These are phyloP conservation scores for Pungitius pungitius DNA, from an alignment of 2,113 vertebrate genomes.

Conservation along the genomic window DNA sequence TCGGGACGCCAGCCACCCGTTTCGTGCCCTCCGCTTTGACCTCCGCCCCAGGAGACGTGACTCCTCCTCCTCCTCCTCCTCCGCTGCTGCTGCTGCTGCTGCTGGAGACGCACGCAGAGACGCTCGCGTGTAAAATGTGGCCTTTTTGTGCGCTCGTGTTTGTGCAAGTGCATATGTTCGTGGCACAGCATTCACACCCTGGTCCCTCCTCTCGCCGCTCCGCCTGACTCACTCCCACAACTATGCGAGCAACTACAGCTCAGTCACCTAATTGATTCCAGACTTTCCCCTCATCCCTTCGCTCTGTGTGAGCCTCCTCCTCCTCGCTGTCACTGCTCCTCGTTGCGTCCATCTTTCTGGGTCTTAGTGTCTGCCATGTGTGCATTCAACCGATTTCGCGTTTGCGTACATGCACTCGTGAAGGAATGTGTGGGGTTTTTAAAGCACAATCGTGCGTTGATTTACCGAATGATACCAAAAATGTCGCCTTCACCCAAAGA, in stretches of 20 bases:
- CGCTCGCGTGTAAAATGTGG: no score
- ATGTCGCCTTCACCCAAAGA: no score
- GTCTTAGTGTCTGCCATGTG: conserved; percentile 51
- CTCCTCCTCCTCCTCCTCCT: conserved; percentile 10
- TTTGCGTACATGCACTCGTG: background rate
- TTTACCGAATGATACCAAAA: no score
- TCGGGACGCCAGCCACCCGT: conserved; percentile 58
- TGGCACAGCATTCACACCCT: conserved; percentile 52
- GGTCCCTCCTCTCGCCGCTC: conserved; percentile 56
- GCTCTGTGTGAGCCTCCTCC: conserved; percentile 34
- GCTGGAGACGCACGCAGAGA: no score
- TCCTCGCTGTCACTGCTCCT: conserved; percentile 58
- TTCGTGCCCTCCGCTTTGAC: conserved; percentile 69
- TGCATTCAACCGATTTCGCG: conserved; percentile 10
- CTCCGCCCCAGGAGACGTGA: conserved; percentile 53
- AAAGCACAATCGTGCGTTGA: background rate
- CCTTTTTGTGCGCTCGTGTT: no score
- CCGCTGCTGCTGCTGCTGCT: no score
- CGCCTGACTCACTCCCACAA: conserved; percentile 77
- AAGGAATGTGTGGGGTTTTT: background rate
- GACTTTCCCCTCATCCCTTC: conserved; percentile 67
- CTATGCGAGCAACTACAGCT: conserved; percentile 76
- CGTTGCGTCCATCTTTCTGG: conserved; percentile 37
- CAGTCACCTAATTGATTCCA: conserved; percentile 80
- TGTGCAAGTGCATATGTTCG: conserved; percentile 36